Conservation (phyloP, 1,140 invertebrate species). For the Anagrus nilaparvatae region DNA sequence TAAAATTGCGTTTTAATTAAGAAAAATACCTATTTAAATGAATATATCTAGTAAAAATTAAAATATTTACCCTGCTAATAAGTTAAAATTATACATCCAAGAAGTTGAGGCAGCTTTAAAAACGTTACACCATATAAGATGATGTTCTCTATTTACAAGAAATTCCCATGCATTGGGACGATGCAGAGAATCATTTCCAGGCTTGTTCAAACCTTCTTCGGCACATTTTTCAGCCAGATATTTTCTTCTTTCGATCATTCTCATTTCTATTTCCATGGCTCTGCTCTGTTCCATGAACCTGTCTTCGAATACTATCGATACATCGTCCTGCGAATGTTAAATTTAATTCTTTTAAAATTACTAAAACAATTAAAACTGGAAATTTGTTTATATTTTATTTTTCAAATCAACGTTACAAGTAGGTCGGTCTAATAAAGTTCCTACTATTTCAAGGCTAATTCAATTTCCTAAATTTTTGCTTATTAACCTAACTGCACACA, state of each 20-base stretch:
- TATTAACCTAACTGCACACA: too few species aligned
- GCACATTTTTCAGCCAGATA: constrained; percentile 43
- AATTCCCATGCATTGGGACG: constrained; percentile 75
- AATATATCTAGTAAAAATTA: constrained; percentile 3
- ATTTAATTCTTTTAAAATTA: too few species aligned
- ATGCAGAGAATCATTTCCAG: constrained; percentile 55
- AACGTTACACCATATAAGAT: constrained; percentile 75
- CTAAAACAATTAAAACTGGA: too few species aligned
- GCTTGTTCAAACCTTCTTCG: constrained; percentile 42
- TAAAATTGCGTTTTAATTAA: too few species aligned
- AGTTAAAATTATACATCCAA: constrained; percentile 84
- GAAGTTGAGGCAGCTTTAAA: constrained; percentile 80
- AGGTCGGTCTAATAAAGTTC: too few species aligned
- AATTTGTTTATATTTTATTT: too few species aligned
- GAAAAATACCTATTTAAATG: too few species aligned
- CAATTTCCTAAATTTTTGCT: constrained; percentile 30
- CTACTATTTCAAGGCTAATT: constrained; percentile 22
- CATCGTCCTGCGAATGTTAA: constrained; percentile 32
- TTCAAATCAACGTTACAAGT: too few species aligned
- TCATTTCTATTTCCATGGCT: constrained; percentile 38
- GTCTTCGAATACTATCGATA: constrained; percentile 31
- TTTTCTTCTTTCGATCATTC: constrained; percentile 40
- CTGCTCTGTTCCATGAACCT: constrained; percentile 29
- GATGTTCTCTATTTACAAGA: constrained; percentile 66
- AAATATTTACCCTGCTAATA: constrained; percentile 56